Conservation (phyloP, 2,797 vertebrate genomes). For the Microcaecilia unicolor region DNA sequence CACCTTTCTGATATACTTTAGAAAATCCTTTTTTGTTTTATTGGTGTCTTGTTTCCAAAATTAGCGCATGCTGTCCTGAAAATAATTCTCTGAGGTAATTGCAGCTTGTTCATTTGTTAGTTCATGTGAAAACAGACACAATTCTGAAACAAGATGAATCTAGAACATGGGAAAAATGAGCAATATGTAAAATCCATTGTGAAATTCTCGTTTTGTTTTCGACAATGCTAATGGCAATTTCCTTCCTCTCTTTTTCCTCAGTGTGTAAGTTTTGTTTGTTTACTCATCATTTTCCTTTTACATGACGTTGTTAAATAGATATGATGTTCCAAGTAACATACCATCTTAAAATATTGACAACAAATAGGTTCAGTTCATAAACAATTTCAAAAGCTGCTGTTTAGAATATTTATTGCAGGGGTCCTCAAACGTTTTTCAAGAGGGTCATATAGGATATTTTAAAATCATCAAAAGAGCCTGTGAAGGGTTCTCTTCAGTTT, state of each 20-base stretch:
- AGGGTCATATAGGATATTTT: too few species aligned
- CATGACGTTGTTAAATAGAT: slow-evolving; percentile 45
- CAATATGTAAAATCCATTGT: neutral
- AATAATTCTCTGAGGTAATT: slow-evolving; percentile 5
- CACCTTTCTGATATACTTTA: slow-evolving; percentile 9
- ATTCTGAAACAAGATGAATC: slow-evolving; percentile 6
- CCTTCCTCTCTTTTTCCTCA: slow-evolving; percentile 10
- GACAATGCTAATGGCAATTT: slow-evolving; percentile 12
- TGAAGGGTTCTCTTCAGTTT: too few species aligned
- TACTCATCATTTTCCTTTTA: slow-evolving; percentile 23
- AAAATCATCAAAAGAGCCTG: too few species aligned
- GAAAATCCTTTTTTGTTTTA: neutral
- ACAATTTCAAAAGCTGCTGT: slow-evolving; percentile 58
- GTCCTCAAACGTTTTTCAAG: too few species aligned
- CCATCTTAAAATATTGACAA: slow-evolving; percentile 49
- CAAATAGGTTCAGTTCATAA: slow-evolving; percentile 61
- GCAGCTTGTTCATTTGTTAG: slow-evolving; percentile 1
- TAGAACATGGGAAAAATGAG: slow-evolving; percentile 1
- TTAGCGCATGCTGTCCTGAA: neutral
- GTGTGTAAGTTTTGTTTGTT: slow-evolving; percentile 3
- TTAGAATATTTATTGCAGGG: too few species aligned
- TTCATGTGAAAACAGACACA: slow-evolving; percentile 15
- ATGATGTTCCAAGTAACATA: slow-evolving; percentile 39
- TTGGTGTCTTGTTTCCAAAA: slow-evolving; percentile 5
- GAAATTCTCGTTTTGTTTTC: neutral